Conservation (phyloP, 2,113 vertebrate species). For the Dipodomys ordii region DNA sequence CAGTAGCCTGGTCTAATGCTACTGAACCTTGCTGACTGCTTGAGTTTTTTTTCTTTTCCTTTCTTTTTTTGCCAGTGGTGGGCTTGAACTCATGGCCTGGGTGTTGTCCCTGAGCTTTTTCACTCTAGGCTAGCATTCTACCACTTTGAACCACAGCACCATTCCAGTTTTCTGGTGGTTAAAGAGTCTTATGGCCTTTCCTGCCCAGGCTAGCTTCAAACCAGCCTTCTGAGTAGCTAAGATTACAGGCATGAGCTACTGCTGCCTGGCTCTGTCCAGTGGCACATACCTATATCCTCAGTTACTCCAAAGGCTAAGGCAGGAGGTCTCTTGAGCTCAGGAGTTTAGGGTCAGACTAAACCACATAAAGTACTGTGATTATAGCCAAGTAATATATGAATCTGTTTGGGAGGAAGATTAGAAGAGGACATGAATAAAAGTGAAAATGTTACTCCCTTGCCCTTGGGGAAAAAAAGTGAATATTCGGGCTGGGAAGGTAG, state of each 20-base stretch:
- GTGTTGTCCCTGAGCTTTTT: too few relatives aligned
- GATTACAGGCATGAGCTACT: not conserved
- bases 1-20: not conserved
- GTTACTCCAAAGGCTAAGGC: not conserved
- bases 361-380: not conserved
- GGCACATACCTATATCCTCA: not conserved
- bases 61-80: too few relatives aligned
- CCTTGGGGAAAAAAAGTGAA: slow-evolving; percentile 20
- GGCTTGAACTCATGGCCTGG: too few relatives aligned
- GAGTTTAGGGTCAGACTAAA: not conserved
- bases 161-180: too few relatives aligned
- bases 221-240: too few relatives aligned
- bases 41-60: too few relatives aligned
- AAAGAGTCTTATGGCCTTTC: too few relatives aligned
- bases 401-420: slow-evolving; percentile 27
- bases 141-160: too few relatives aligned
- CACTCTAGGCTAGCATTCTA: too few relatives aligned
- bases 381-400: slow-evolving; percentile 25
- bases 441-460: not conserved
- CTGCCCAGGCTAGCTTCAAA: too few relatives aligned
- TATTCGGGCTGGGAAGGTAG: not conserved
- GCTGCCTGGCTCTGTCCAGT: not conserved
- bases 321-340: not conserved
- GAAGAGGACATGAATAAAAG: slow-evolving; percentile 25
- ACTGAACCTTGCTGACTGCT: too few relatives aligned